phyloP scores from a whole-genome alignment of 1,140 invertebrate species.

The Polypedilum vanderplanki region DNA sequence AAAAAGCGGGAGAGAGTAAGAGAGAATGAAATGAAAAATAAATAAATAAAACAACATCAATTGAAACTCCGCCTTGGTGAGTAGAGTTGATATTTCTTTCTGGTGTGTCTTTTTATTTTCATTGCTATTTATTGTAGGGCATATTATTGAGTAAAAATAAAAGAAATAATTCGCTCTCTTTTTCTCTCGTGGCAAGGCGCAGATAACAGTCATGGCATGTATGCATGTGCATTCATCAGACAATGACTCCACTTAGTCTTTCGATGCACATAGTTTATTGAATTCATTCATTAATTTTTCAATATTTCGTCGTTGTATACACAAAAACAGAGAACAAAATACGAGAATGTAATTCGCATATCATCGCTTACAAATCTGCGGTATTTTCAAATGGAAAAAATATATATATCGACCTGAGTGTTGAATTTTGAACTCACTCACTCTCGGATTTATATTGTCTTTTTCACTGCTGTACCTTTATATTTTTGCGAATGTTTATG shows the following conservation, averaged over 20 bases:
- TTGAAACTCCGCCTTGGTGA: background rate
- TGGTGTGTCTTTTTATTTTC: background rate
- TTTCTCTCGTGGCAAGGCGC: background rate
- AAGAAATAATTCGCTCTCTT: no score
- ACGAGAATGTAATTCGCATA: background rate
- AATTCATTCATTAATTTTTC: constrained; percentile 20
- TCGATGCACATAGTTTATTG: constrained; percentile 12
- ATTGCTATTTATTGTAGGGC: constrained; percentile 18
- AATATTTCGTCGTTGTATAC: background rate
- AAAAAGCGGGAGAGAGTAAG: no score
- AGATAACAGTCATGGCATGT: background rate
- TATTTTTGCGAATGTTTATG: background rate
- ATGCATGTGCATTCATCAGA: background rate
- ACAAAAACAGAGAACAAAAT: no score
- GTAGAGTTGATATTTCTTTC: constrained; percentile 2
- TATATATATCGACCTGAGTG: background rate
- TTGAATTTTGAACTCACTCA: constrained; percentile 1
- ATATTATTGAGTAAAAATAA: background rate
- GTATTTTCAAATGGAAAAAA: constrained; percentile 19
- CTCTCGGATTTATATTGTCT: constrained; percentile 9
- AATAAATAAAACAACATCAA: constrained; percentile 15
- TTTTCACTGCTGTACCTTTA: background rate
- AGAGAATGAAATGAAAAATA: background rate
- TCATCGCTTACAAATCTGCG: constrained; percentile 16
- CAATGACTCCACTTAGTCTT: constrained; percentile 10